Base-by-base conservation (phyloP, 2,888 invertebrate genomes). In the Drosophila prostipennis region DNA sequence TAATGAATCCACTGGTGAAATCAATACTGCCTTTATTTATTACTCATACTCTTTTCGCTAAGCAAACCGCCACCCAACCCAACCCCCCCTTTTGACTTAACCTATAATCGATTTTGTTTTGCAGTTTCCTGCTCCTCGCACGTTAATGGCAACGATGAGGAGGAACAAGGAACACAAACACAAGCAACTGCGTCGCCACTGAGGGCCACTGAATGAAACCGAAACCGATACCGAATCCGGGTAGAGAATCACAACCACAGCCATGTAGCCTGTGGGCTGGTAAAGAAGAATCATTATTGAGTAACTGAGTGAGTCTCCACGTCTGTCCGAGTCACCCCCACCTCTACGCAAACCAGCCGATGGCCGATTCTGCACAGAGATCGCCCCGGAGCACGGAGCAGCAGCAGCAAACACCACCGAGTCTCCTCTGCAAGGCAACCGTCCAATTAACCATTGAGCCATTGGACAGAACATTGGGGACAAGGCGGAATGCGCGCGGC, bases 71-170 rank as follows among this genome's bases (percentile, higher is more conserved):
- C 39, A 55, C n/a, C 43, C 40, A 29, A 29, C 29, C 29, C 29
- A 29, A 6, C 55, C 10, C 36, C 11, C 7, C 46, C n/a, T n/a
- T 57, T 74, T 83, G 68, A 68, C 78, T 73, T 70, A 73, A 79
- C 59, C 87, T 83, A 87, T 82, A 83, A 83, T 73, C 55, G 79
- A 84, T 81, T 88, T 87, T 85, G 85, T 85, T 83, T 85, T 85
- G 45, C 85, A 85, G 85, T 85, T 85, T 87, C 87, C 86, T 84
- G 89, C 85, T 88, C 89, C 87, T 87, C 84, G 80, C 65, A 83
- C 88, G 84, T 85, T 88, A 76, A 75, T 87, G 80, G 87, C 80
- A 83, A 88, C 87, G 80, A 74, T 80, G 84, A 86, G 77, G 84
- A 80, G 84, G 83, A 87, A 88, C 71, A 26, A 26, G 84, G 76